Evolutionary conservation across 30 jellyfish, hydroid and myxozoan genomes (phyloP).

Genomic region (Aurelia sp.): DNA sequence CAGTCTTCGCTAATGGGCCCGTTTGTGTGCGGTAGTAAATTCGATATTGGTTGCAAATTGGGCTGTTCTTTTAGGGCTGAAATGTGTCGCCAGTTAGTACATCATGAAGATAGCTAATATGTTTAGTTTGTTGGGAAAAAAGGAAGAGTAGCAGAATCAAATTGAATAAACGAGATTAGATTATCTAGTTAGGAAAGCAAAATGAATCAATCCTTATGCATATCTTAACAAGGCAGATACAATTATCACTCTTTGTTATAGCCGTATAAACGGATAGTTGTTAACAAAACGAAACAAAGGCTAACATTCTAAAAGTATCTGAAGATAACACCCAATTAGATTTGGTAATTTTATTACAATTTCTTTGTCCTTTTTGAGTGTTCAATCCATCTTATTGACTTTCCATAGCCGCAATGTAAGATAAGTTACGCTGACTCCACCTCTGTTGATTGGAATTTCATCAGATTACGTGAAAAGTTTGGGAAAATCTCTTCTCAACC

Average conservation of each 20-base stretch:
- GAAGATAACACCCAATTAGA: slow-evolving; percentile 58
- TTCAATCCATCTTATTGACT: slow-evolving; percentile 49
- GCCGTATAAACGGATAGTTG: slow-evolving; percentile 39
- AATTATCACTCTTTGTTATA: slow-evolving; percentile 37
- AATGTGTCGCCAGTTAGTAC: slow-evolving; percentile 49
- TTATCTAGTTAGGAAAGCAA: slow-evolving; percentile 23
- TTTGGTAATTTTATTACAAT: slow-evolving; percentile 56
- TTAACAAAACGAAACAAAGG: slow-evolving; percentile 16
- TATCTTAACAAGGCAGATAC: slow-evolving; percentile 10
- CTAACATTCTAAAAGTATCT: slow-evolving; percentile 34
- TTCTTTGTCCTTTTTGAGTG: slow-evolving; percentile 34
- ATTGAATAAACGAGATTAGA: slow-evolving; percentile 45
- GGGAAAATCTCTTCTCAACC: neutral
- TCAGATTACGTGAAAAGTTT: slow-evolving; percentile 48
- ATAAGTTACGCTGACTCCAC: slow-evolving; percentile 64
- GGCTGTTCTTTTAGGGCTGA: slow-evolving; percentile 4
- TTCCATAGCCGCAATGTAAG: slow-evolving; percentile 43
- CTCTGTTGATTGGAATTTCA: slow-evolving; percentile 53
- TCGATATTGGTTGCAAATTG: too few species aligned
- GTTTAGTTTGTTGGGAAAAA: slow-evolving; percentile 7
- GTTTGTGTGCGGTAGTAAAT: too few species aligned
- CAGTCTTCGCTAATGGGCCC: too few species aligned
- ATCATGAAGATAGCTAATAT: slow-evolving; percentile 36
- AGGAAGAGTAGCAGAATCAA: slow-evolving; percentile 29
- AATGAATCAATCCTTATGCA: slow-evolving; percentile 16